phyloP scores from a whole-genome alignment of 2,113 vertebrate genomes.

The Alethe castanea region DNA sequence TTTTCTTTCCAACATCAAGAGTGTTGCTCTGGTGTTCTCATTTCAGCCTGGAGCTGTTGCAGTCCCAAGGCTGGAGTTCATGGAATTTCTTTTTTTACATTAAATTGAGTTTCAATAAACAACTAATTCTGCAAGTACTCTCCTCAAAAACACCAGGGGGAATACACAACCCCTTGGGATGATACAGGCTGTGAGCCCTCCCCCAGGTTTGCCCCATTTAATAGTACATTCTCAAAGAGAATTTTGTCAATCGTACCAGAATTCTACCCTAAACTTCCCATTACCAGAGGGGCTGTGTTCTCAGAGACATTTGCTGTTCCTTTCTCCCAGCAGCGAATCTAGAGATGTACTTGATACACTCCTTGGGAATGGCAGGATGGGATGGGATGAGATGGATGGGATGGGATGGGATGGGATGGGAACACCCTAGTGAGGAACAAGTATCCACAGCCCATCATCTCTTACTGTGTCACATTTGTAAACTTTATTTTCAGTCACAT shows the following conservation, averaged over 20 bases:
- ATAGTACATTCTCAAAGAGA: not conserved
- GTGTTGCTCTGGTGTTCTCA: not conserved
- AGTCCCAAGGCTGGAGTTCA: not conserved
- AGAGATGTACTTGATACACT: not conserved
- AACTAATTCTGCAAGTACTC: not conserved
- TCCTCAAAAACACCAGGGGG: not conserved
- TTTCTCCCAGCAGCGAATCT: not conserved
- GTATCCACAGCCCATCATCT: not conserved
- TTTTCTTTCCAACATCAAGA: not conserved
- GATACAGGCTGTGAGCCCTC: not conserved
- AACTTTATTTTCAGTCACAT: slow-evolving; percentile 5
- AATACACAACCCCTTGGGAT: not conserved
- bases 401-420: not conserved
- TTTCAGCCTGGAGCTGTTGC: not conserved
- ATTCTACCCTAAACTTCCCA: not conserved
- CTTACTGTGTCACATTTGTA: not conserved
- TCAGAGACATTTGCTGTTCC: not conserved
- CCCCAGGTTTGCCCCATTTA: not conserved
- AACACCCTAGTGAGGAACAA: not conserved
- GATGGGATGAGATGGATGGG: not conserved
- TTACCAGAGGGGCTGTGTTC: not conserved
- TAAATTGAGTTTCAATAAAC: not conserved
- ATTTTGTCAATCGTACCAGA: not conserved
- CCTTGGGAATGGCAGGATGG: not conserved
- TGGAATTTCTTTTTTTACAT: not conserved